Percentiles rank a stretch among this genome's conserved stretches.
These are phyloP conservation scores for Slavum lentiscoides DNA, from an alignment of 2,888 invertebrate genomes.

Conservation along the genomic window DNA sequence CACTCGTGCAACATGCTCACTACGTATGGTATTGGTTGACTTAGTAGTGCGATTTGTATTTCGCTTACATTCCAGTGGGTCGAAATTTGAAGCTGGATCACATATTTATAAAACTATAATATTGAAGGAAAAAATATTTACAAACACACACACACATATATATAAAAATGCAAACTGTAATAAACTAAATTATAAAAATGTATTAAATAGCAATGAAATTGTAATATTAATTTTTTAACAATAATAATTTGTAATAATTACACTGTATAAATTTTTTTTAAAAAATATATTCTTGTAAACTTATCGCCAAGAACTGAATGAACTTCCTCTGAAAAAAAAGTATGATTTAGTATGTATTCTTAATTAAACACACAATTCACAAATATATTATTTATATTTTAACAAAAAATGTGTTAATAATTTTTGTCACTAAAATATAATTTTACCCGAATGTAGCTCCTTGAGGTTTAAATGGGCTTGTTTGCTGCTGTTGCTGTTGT, in stretches of 20 bases:
- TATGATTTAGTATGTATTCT: not conserved
- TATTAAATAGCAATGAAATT: not conserved
- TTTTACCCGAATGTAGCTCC: conserved; percentile 47
- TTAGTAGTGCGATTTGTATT: too few species aligned
- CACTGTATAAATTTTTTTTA: not conserved
- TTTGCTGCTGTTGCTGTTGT: conserved; percentile 29
- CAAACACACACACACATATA: too few species aligned
- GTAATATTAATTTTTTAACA: conserved; percentile 5
- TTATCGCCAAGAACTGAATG: conserved; percentile 56
- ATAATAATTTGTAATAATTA: too few species aligned
- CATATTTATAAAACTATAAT: too few species aligned
- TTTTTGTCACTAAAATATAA: not conserved
- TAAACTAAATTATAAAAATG: too few species aligned
- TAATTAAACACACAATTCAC: not conserved
- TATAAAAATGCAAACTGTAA: too few species aligned
- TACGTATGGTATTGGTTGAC: too few species aligned
- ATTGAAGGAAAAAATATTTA: too few species aligned
- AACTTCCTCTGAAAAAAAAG: conserved; percentile 56
- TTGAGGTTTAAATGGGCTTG: conserved; percentile 49
- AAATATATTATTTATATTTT: not conserved
- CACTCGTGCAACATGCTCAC: too few species aligned
- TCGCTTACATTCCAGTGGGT: too few species aligned
- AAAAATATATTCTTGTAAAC: not conserved
- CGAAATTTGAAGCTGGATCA: too few species aligned
- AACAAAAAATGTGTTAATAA: not conserved